Conservation (phyloP, 2,797 vertebrate genomes). For the Myoxocephalus aenaeus region DNA sequence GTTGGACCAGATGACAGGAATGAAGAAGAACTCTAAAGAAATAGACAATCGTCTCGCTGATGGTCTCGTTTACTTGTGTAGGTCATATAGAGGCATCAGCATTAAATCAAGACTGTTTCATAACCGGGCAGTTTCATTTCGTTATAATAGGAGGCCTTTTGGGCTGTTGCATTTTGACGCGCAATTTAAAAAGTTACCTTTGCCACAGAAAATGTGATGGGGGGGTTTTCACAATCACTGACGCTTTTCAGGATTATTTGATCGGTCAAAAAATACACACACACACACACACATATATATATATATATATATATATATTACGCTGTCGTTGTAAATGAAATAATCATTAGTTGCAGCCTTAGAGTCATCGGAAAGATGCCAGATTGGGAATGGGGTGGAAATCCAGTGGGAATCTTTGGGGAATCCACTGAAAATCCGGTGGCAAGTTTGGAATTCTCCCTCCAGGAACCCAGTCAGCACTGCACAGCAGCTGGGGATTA, state of each 20-base stretch:
- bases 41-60: background rate
- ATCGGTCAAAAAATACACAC: background rate
- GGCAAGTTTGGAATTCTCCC: conserved; percentile 78
- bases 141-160: background rate
- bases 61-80: background rate
- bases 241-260: background rate
- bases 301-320: too few species aligned
- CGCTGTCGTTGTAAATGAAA: conserved; percentile 22
- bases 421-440: conserved; percentile 79
- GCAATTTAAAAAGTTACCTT: background rate
- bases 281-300: too few species aligned
- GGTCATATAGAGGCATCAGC: background rate
- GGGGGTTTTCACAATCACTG: background rate
- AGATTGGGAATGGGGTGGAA: conserved; percentile 59
- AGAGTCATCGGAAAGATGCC: conserved; percentile 29
- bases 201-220: background rate
- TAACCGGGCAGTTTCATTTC: background rate
- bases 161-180: background rate
- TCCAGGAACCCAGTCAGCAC: conserved; percentile 75
- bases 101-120: background rate
- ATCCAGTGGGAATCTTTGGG: conserved; percentile 70
- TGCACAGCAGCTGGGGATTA: conserved; percentile 82
- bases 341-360: conserved; percentile 33
- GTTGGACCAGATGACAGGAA: background rate
- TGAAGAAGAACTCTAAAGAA: background rate